Percentiles rank a stretch among this genome's conserved stretches.
phyloP scores from a whole-genome alignment of 2,113 vertebrate genomes.

The Formicarius rufipectus region DNA sequence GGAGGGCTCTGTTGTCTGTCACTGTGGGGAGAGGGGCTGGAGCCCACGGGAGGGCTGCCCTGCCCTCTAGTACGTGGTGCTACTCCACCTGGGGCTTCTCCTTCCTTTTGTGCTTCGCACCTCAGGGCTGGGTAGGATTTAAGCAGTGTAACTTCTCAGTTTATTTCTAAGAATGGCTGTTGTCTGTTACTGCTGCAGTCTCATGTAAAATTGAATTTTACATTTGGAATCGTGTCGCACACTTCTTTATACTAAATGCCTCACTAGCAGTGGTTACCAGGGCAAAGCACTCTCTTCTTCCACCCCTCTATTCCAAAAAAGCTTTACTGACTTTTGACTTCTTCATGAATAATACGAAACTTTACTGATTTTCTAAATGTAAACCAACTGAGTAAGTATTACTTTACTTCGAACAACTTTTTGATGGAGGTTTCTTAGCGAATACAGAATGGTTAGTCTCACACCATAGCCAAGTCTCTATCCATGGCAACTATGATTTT shows the following conservation, averaged over 20 bases:
- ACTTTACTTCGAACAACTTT: neutral
- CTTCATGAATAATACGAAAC: neutral
- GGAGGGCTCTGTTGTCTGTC: accelerated
- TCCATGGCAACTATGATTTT: neutral
- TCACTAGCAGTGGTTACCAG: neutral
- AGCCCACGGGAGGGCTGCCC: neutral
- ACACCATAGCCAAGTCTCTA: neutral
- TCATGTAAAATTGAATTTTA: neutral
- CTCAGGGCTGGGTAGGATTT: neutral
- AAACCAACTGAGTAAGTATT: neutral
- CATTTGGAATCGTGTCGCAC: neutral
- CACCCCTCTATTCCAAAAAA: neutral
- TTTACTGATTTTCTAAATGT: neutral
- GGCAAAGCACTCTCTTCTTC: neutral
- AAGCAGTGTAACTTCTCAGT: neutral
- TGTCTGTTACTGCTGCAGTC: neutral
- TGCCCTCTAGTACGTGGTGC: neutral
- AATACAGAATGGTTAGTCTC: neutral
- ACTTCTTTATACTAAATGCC: neutral
- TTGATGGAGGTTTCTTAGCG: neutral
- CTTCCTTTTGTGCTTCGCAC: neutral
- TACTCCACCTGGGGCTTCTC: accelerated
- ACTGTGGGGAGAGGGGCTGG: neutral
- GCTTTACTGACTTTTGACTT: neutral
- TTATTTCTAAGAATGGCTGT: neutral